Evolutionary conservation across 2,888 invertebrate genomes (phyloP).

Genomic region (Choristoneura rosaceana): DNA sequence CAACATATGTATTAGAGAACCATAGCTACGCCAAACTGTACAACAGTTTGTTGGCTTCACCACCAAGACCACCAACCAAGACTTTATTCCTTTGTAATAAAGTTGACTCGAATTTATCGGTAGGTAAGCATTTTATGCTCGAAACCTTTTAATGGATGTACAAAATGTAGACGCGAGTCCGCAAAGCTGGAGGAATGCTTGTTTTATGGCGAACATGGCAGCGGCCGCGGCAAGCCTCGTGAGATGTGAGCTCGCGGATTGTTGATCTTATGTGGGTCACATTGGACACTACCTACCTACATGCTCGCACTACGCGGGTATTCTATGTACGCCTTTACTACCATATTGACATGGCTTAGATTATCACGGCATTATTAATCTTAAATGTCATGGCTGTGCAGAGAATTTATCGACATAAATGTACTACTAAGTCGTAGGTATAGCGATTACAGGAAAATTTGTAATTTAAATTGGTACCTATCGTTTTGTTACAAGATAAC

Average conservation of each 20-base stretch:
- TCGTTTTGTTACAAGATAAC: background rate
- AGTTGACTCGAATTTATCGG: background rate
- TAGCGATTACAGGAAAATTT: conserved; percentile 23
- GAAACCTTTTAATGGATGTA: conserved; percentile 1
- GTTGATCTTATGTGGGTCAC: conserved; percentile 49
- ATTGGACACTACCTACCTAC: conserved; percentile 39
- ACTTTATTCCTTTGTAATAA: background rate
- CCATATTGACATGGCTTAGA: conserved; percentile 30
- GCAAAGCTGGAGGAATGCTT: conserved; percentile 14
- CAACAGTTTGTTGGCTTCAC: too few relatives aligned
- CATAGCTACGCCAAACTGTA: too few relatives aligned
- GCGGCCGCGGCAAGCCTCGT: conserved; percentile 22
- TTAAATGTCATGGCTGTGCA: conserved; percentile 46
- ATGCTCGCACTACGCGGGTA: conserved; percentile 8
- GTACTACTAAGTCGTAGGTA: conserved; percentile 1
- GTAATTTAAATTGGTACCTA: background rate
- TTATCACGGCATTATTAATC: conserved; percentile 31
- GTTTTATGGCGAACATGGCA: conserved; percentile 25
- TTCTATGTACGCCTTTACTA: conserved; percentile 27
- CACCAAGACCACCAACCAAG: background rate
- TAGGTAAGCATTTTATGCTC: background rate
- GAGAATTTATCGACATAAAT: conserved; percentile 29
- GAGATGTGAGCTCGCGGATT: conserved; percentile 44
- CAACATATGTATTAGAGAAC: too few relatives aligned
- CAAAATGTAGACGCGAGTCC: background rate